Evolutionary conservation across 2,888 invertebrate genomes (phyloP), one percentile per base, ranked within the genome.

Genomic region (Branchipolynoe longqiensis): DNA sequence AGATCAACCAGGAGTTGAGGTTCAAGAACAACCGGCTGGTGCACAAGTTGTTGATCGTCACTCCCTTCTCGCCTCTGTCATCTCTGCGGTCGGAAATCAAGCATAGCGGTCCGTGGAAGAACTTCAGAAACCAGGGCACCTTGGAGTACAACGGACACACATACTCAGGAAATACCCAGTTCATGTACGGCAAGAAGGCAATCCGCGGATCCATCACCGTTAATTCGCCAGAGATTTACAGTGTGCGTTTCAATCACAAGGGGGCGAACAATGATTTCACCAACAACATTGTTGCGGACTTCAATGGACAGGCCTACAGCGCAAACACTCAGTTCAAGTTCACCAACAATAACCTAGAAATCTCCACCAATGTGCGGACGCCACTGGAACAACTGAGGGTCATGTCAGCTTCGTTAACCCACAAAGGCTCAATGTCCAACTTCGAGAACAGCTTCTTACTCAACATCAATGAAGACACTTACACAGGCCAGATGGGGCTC

Each of bases 201-300:
- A 36, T 58, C 2, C 41, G 48, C 3, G 82, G 56, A 28, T 58
- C 56, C 12, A n/a, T 82, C 3, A 12, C 82, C n/a, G 38, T 82
- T 22, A 82, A 82, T 6, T 18, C 82, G 3, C 82, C 82, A 18
- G 82, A 82, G 12, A 22, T 56, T 0, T 88, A 87, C 36, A n/a
- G 31, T 18, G 48, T 82, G 12, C 31, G 31, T 8, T 82, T 82
- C 38, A 48, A 62, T n/a, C 83, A 64, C 28, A 83, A 83, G 41
- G 83, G 83, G 22, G 22, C 48, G 38, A 40, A 31, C 0, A 33
- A 38, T 31, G 84, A 85, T 48, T 87, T 85, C 78, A 87, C 31
- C 74, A 86, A 82, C 86, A 87, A 58, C 59, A 41, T 74, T 22
- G 54, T 48, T 33, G 25, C 83, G 31, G 69, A 85, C 36, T 18